Evolutionary conservation across 2,113 vertebrate species (phyloP).

Genomic region (Chionomys nivalis): DNA sequence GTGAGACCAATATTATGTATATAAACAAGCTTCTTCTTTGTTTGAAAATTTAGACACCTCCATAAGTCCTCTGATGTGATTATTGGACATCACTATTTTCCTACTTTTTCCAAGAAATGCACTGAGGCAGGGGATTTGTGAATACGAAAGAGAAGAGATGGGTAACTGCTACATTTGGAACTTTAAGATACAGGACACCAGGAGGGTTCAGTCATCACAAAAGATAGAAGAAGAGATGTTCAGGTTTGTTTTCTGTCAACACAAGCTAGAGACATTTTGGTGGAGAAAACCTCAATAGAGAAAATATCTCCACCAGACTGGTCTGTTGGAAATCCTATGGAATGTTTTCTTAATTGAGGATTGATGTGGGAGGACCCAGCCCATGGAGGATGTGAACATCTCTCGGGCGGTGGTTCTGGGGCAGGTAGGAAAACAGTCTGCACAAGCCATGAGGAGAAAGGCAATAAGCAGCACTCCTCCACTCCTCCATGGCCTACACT

Average conservation of each 20-base stretch:
- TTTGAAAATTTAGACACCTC: constrained; percentile 27
- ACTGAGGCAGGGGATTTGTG: background rate
- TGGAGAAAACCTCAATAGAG: no score
- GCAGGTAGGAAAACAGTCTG: no score
- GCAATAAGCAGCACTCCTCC: background rate
- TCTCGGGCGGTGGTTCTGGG: background rate
- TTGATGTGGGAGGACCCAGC: background rate
- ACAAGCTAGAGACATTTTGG: background rate
- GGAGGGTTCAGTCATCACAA: background rate
- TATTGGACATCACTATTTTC: background rate
- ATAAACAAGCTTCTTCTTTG: background rate
- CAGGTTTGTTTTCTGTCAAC: background rate
- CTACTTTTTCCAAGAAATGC: background rate
- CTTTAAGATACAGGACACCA: background rate
- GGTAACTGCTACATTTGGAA: background rate
- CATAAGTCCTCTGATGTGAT: background rate
- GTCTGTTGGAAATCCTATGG: background rate
- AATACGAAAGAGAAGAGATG: background rate
- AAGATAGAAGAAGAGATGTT: background rate
- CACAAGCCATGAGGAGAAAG: background rate
- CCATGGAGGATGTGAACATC: background rate
- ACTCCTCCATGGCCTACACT: background rate
- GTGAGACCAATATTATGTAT: background rate
- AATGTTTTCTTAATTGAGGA: background rate
- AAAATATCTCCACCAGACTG: background rate